Base-by-base conservation (phyloP, 2,888 invertebrate species). In the Leptinotarsa juncta region DNA sequence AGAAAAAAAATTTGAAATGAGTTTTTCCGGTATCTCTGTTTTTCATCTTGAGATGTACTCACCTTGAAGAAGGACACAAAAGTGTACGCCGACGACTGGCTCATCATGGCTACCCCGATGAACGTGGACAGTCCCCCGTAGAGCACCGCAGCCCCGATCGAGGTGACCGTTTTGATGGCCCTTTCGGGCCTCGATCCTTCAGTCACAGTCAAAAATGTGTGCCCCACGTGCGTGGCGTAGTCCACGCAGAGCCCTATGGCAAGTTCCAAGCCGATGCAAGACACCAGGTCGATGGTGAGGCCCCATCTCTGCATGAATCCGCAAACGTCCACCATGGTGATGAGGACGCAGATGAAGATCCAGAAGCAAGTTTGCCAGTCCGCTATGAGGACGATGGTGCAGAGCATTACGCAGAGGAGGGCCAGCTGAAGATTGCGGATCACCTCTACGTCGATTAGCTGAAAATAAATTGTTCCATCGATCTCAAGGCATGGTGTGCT, bases 301-400 rank as follows among this genome's bases (percentile, higher is more conserved):
- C 93, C 94, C 95, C 95, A 95, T 79, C 92, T 90, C 84, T 93
- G 93, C 94, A 95, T 94, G 84, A 92, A 93, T 1, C 95, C 95
- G 81, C 93, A 91, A 15, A 94, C 93, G 83, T 94, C 93, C 55
- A 91, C 89, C 86, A 95, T 90, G 1, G 95, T 95, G 79, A 95
- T 87, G 53, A 94, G 86, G 18, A 94, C 94, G 83, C 94, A 94
- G 26, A 93, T 85, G 81, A 95, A 92, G 82, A 96, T 94, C 92
- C 95, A 93, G 73, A 94, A 89, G 87, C 95, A 95, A 80, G 94
- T 93, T 85, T 93, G 92, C 16, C 94, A 84, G 87, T 95, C 93
- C 12, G 94, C 94, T 79, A 96, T 94, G 42, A 96, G 89, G 42
- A 95, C 84, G 16, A 93, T 86, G 0, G 95, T 95, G 81, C 94